Base-by-base conservation (phyloP, 2,888 invertebrate genomes). In the Archips xylosteana region DNA sequence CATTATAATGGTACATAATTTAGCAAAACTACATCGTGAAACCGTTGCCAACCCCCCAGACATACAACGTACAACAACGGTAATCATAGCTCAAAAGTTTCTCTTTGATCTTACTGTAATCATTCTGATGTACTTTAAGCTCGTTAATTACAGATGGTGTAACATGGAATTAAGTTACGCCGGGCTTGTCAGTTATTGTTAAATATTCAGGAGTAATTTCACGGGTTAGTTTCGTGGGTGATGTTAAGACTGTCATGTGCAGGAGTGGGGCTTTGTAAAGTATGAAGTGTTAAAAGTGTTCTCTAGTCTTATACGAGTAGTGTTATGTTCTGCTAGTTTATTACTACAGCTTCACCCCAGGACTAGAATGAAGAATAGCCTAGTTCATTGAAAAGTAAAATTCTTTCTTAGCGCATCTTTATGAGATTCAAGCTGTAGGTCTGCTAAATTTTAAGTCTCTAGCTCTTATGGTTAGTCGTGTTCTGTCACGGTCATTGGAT, bases 101-200 rank as follows among this genome's bases (percentile, higher is more conserved):
- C 15, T 13, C 74, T 74, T 74, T 74, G 69, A 70, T 70, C 64
- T 74, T 57, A 63, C 64, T 69, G 61, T 69, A 69, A 65, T 65
- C 49, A 71, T 71, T 68, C 65, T 65, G 70, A 74, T 61, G 69
- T 70, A 74, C 59, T 64, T 59, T 65, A 65, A 74, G 64, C 69
- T 54, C 36, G 64, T 70, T 74, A 74, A 74, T 70, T 70, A 74
- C 74, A 64, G 54, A 65, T 65, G 74, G 64, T 54, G 74, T 69
- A 74, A 51, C 69, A 34, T 51, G 45, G 60, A 51, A 74, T 70
- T 70, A 60, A 60, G 69, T 74, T 70, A n/a, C 60, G 15, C 13
- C 39, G 59, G 68, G 32, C 63, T 65, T 70, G 74, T 74, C 64
- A 59, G 73, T 74, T 74, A 74, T 74, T 69, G 69, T 74, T 74